Percentiles rank a stretch among this genome's conserved stretches.
phyloP scores from a whole-genome alignment of 2,888 invertebrate genomes.

The Alviniconcha strummeri region DNA sequence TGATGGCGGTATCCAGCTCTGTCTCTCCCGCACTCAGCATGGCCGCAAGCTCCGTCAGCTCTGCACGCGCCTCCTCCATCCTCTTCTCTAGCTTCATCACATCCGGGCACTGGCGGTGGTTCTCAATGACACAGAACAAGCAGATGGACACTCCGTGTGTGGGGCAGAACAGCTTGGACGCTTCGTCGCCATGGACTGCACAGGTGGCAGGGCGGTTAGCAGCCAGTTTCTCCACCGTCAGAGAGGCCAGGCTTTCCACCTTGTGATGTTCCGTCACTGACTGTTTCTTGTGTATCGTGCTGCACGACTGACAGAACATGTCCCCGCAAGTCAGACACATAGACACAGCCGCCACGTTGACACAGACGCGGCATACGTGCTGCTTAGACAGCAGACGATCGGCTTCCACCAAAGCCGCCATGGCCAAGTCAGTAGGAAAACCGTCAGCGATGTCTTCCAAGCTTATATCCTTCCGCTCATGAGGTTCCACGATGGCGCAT shows the following conservation, averaged over 20 bases:
- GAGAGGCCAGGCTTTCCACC: slow-evolving; percentile 8
- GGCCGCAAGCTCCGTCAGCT: background rate
- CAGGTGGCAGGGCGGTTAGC: background rate
- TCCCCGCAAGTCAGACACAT: slow-evolving; percentile 7
- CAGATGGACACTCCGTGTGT: slow-evolving; percentile 12
- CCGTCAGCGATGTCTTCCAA: background rate
- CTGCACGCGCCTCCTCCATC: background rate
- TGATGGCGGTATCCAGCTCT: background rate
- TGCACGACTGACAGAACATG: slow-evolving; percentile 18
- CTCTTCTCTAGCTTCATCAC: slow-evolving; percentile 8
- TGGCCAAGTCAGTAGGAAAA: slow-evolving; percentile 13
- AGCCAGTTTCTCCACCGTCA: slow-evolving; percentile 6
- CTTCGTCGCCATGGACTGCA: background rate
- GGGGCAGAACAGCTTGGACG: background rate
- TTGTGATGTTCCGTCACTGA: background rate
- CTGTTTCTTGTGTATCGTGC: background rate
- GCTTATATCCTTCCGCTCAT: background rate
- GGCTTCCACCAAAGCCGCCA: background rate
- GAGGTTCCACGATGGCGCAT: slow-evolving; percentile 8
- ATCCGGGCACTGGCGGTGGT: background rate
- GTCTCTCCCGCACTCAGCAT: background rate
- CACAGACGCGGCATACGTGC: background rate
- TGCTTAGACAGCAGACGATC: background rate
- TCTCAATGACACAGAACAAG: background rate
- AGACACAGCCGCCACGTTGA: background rate